These are phyloP conservation scores for Amphipoea lucens DNA, from an alignment of 2,888 invertebrate species.

Conservation along the genomic window DNA sequence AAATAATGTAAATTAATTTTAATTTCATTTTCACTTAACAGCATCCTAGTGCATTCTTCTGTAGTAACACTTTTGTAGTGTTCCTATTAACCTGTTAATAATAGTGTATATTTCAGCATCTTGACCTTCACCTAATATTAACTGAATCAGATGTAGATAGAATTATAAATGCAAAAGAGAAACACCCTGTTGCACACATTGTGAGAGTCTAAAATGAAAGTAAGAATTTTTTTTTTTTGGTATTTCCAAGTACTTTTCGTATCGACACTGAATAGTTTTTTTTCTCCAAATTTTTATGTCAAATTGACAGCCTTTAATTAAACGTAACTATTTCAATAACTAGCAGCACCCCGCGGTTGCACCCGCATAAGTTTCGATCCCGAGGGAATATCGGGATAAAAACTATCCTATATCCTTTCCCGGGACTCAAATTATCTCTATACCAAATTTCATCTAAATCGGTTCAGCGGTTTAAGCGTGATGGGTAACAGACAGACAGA, in stretches of 20 bases:
- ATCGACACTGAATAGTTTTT: conserved; percentile 2
- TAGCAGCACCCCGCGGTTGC: no score
- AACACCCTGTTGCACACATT: conserved; percentile 33
- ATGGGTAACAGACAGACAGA: no score
- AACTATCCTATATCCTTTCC: no score
- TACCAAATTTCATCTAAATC: no score
- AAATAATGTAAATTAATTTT: conserved; percentile 44
- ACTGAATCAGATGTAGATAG: conserved; percentile 41
- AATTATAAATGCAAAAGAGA: conserved; percentile 9
- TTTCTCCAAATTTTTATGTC: conserved; percentile 15
- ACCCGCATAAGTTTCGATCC: no score
- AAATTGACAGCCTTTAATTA: conserved; percentile 49
- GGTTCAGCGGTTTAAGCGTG: no score
- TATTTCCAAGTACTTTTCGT: conserved; percentile 18
- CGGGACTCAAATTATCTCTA: no score
- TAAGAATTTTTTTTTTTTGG: not conserved
- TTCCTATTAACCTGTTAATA: conserved; percentile 50
- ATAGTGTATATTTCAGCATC: conserved; percentile 63
- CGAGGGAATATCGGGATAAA: no score
- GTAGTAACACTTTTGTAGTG: conserved; percentile 63
- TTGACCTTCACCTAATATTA: conserved; percentile 42
- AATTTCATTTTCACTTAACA: conserved; percentile 61
- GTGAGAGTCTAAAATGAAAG: conserved; percentile 23
- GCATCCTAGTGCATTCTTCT: conserved; percentile 62
- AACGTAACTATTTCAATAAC: conserved; percentile 10